phyloP scores from a whole-genome alignment of 2,888 invertebrate genomes.

The Toxonevra muliebris region DNA sequence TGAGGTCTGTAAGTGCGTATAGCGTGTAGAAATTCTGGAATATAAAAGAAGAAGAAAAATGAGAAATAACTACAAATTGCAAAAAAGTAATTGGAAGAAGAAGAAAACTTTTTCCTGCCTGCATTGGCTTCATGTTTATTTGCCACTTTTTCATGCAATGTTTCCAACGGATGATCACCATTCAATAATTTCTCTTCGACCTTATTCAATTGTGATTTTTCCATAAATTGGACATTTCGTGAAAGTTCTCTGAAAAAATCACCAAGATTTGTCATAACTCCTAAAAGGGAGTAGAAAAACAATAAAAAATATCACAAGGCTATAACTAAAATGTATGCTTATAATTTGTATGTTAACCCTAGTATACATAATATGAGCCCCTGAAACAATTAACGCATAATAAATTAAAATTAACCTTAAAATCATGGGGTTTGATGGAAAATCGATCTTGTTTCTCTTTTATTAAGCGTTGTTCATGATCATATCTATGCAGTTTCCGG shows the following conservation, averaged over 20 bases:
- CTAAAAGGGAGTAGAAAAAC: slow-evolving; percentile 46
- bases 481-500: too few species aligned
- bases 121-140: slow-evolving; percentile 37
- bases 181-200: slow-evolving; percentile 54
- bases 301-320: too few species aligned
- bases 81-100: neutral
- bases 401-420: too few species aligned
- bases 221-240: slow-evolving; percentile 58
- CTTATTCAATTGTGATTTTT: slow-evolving; percentile 52
- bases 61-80: slow-evolving; percentile 42
- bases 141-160: slow-evolving; percentile 46
- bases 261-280: slow-evolving; percentile 61
- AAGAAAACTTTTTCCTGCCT: slow-evolving; percentile 31
- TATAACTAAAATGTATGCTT: too few species aligned
- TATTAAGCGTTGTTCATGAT: too few species aligned
- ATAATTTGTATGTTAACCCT: too few species aligned
- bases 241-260: slow-evolving; percentile 60
- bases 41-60: slow-evolving; percentile 38
- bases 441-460: too few species aligned
- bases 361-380: too few species aligned
- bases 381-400: too few species aligned
- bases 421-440: too few species aligned
- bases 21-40: slow-evolving; percentile 64
- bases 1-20: slow-evolving; percentile 66
- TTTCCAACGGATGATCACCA: slow-evolving; percentile 55